Percentiles rank a stretch among this genome's conserved stretches.
Evolutionary conservation across 2,888 invertebrate genomes (phyloP).

Genomic region (Mythimna loreyi): DNA sequence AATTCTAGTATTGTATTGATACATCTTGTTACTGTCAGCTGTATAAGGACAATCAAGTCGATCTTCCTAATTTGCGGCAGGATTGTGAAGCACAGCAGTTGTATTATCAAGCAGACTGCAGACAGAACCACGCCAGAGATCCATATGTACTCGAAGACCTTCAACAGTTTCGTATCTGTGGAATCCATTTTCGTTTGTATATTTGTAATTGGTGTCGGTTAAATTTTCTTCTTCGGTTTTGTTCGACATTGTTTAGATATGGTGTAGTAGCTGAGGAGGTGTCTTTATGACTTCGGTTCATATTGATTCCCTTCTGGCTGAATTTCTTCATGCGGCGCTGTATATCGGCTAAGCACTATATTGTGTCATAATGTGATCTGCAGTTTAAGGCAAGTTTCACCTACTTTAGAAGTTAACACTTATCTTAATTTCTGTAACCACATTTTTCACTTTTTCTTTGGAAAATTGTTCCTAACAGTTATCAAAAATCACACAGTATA

Average conservation of each 20-base stretch:
- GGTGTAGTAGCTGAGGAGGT: not conserved
- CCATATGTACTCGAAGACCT: conserved; percentile 18
- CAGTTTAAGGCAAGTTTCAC: not conserved
- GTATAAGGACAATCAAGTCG: conserved; percentile 13
- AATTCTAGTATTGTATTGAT: conserved; percentile 11
- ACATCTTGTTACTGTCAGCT: conserved; percentile 21
- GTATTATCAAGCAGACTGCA: conserved; percentile 4
- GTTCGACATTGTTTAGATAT: conserved; percentile 14
- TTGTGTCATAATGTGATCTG: not conserved
- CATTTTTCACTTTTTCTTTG: not conserved
- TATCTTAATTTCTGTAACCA: not conserved
- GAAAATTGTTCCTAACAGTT: not conserved
- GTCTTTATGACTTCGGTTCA: conserved; percentile 16
- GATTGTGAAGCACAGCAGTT: not conserved
- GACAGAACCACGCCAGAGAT: conserved; percentile 12
- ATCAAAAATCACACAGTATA: not conserved
- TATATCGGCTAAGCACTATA: not conserved
- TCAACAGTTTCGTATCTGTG: not conserved
- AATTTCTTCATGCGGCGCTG: not conserved
- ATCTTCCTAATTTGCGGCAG: conserved; percentile 23
- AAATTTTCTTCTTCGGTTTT: conserved; percentile 11
- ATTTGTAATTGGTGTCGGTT: not conserved
- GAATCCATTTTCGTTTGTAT: conserved; percentile 1
- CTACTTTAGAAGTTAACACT: not conserved
- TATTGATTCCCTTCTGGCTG: not conserved